phyloP scores from a whole-genome alignment of 2,888 invertebrate genomes.

The Pheosia tremula region DNA sequence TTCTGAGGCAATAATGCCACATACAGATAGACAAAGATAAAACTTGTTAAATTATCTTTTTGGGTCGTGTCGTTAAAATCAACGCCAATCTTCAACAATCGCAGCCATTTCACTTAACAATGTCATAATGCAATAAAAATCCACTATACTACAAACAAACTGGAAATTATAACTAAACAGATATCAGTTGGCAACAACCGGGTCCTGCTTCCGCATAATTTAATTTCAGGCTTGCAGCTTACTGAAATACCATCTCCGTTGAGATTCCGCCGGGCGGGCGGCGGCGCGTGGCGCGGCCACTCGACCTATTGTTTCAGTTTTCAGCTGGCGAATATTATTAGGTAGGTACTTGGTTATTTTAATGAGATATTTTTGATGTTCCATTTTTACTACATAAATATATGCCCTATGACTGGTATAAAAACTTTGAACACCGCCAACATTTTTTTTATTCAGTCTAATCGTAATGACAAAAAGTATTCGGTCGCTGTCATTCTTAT shows the following conservation, averaged over 20 bases:
- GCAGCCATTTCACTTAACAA: not conserved
- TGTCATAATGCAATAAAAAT: conserved; percentile 29
- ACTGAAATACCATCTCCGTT: conserved; percentile 60
- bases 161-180: conserved; percentile 44
- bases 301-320: conserved; percentile 32
- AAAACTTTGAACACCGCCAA: no score
- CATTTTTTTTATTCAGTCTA: no score
- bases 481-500: no score
- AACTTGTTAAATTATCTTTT: no score
- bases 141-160: conserved; percentile 20
- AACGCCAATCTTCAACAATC: not conserved
- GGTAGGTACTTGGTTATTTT: not conserved
- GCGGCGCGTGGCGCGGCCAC: conserved; percentile 1
- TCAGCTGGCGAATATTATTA: conserved; percentile 7
- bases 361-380: no score
- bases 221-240: conserved; percentile 61
- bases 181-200: conserved; percentile 45
- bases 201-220: conserved; percentile 59
- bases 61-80: not conserved
- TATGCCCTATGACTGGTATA: no score
- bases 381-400: no score
- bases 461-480: no score
- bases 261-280: conserved; percentile 29
- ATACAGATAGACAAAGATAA: no score
- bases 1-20: no score